Conservation (phyloP, 2,888 invertebrate species). For the Melitaea athalia region DNA sequence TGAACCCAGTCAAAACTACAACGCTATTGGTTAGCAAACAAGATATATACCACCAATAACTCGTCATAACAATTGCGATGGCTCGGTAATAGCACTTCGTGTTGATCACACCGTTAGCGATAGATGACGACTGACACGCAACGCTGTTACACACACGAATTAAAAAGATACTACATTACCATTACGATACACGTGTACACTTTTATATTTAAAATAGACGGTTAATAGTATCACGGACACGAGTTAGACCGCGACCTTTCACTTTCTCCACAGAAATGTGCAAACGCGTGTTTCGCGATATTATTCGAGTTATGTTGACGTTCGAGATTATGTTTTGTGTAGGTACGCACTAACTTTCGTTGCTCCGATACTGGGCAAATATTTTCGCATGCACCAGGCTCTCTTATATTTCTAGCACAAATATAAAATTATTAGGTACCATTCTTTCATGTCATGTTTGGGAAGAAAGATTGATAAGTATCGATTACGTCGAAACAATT, state of each 20-base stretch:
- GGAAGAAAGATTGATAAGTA: too few relatives aligned
- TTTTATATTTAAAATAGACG: slow-evolving; percentile 40
- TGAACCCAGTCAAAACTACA: slow-evolving; percentile 16
- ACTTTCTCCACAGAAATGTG: slow-evolving; percentile 66
- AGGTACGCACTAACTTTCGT: neutral
- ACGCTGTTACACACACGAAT: slow-evolving; percentile 33
- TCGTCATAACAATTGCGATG: slow-evolving; percentile 30
- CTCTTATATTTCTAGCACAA: neutral
- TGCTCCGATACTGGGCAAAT: neutral
- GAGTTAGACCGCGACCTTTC: slow-evolving; percentile 63
- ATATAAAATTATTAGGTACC: too few relatives aligned
- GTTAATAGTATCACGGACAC: slow-evolving; percentile 46
- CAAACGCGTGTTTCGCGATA: slow-evolving; percentile 43
- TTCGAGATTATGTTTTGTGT: neutral
- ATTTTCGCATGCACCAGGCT: neutral
- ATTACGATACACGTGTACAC: slow-evolving; percentile 12
- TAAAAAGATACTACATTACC: slow-evolving; percentile 19
- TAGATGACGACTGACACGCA: slow-evolving; percentile 53
- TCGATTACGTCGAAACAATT: too few relatives aligned
- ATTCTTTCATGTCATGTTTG: too few relatives aligned
- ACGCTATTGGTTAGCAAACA: slow-evolving; percentile 17
- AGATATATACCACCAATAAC: slow-evolving; percentile 22
- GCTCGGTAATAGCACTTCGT: slow-evolving; percentile 46
- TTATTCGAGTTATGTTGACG: slow-evolving; percentile 9
- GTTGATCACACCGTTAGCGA: slow-evolving; percentile 46